Evolutionary conservation across 1,140 invertebrate genomes (phyloP).

Genomic region (Drosophila kurseongensis): DNA sequence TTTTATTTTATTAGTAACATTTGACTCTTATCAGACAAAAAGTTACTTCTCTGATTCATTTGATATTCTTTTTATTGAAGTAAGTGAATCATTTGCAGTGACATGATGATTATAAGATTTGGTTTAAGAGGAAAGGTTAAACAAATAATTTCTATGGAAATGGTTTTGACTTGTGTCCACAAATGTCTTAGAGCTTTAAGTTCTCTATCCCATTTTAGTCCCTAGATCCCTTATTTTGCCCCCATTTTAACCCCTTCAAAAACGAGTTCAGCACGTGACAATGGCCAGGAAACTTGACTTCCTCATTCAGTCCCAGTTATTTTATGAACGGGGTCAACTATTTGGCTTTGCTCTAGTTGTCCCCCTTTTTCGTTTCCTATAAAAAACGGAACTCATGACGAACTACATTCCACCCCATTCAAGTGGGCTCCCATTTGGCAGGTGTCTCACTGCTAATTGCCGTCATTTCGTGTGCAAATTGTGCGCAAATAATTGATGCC

Average conservation of each 20-base stretch:
- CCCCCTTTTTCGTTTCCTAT: not conserved
- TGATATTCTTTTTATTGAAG: constrained; percentile 21
- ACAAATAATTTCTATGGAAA: not conserved
- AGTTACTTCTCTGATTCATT: constrained; percentile 23
- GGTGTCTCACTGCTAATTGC: constrained; percentile 70
- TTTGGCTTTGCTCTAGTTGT: constrained; percentile 17
- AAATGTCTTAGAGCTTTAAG: not conserved
- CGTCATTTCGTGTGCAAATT: constrained; percentile 73
- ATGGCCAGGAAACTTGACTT: constrained; percentile 69
- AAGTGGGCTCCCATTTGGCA: constrained; percentile 34
- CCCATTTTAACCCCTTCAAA: constrained; percentile 26
- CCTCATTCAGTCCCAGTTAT: constrained; percentile 34
- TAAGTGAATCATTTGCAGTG: not conserved
- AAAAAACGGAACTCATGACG: constrained; percentile 31
- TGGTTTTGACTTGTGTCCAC: not conserved
- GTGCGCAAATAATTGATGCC: constrained; percentile 49
- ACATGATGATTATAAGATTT: not conserved
- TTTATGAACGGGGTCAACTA: constrained; percentile 44
- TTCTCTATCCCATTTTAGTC: not conserved
- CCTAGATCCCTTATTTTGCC: not conserved
- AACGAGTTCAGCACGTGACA: constrained; percentile 67
- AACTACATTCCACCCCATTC: constrained; percentile 4
- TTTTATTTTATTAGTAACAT: constrained; percentile 55
- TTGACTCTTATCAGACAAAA: constrained; percentile 48
- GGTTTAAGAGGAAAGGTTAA: not conserved